phyloP scores from a whole-genome alignment of 2,113 vertebrate species.

The Bagarius yarrelli region DNA sequence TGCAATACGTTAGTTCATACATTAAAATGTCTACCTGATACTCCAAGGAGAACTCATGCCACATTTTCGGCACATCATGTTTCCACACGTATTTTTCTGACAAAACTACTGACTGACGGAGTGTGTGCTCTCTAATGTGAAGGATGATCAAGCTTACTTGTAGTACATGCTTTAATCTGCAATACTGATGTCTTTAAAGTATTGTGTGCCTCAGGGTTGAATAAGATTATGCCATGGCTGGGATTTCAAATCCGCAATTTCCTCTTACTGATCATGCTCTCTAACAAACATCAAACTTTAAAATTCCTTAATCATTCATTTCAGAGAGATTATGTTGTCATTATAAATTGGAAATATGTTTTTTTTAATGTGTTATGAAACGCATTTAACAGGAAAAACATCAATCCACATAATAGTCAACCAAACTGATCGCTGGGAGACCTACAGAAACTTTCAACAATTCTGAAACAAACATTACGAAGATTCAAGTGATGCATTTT shows the following conservation, averaged over 20 bases:
- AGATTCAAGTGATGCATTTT: too few species aligned
- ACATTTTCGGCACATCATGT: background rate
- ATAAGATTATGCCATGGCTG: conserved; percentile 46
- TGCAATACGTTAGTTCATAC: background rate
- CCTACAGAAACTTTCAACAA: background rate
- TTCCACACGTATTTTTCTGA: background rate
- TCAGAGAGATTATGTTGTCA: conserved; percentile 1
- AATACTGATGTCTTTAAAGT: conserved; percentile 20
- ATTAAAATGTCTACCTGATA: background rate
- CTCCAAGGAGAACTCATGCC: background rate
- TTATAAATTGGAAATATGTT: background rate
- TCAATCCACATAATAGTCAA: background rate
- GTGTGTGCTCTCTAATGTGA: conserved; percentile 1
- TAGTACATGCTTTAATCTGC: conserved; percentile 31
- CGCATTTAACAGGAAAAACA: background rate
- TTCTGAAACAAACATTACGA: too few species aligned
- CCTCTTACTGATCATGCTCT: conserved; percentile 64
- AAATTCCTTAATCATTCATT: conserved; percentile 60
- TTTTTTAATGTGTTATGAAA: too few species aligned
- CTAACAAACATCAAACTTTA: conserved; percentile 63
- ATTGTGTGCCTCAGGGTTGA: conserved; percentile 7
- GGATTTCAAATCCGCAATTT: conserved; percentile 57
- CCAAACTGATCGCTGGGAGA: background rate
- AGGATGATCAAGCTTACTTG: conserved; percentile 8
- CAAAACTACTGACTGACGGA: background rate